Conservation (phyloP, 2,888 invertebrate genomes). For the Stenichneumon culpator region DNA sequence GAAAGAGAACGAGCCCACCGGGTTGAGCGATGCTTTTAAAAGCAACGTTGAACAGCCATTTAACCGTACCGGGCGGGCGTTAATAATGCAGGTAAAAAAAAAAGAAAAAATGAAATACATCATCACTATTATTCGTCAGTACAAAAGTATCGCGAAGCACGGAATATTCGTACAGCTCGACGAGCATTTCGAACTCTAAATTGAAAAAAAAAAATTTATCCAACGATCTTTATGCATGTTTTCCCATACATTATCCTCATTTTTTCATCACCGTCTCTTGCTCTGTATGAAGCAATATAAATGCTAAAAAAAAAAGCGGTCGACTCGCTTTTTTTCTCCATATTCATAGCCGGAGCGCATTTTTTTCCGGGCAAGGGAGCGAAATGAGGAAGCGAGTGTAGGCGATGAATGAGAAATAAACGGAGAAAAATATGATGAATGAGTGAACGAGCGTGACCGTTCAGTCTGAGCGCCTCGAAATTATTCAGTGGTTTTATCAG, state of each 20-base stretch:
- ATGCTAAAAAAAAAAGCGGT: constrained; percentile 1
- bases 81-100: constrained; percentile 6
- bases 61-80: neutral
- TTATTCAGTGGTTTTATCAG: constrained; percentile 46
- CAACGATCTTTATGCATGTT: constrained; percentile 5
- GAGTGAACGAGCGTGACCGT: constrained; percentile 4
- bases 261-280: neutral
- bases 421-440: constrained; percentile 44
- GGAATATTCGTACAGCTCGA: neutral
- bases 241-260: neutral
- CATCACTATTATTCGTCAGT: neutral
- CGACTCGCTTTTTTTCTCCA: neutral
- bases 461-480: neutral
- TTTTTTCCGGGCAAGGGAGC: neutral
- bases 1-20: constrained; percentile 15
- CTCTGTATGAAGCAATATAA: neutral
- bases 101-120: neutral
- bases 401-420: constrained; percentile 42
- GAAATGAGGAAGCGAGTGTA: constrained; percentile 1
- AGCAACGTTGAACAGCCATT: constrained; percentile 12
- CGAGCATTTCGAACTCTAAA: neutral
- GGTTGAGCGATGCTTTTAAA: neutral
- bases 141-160: neutral
- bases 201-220: constrained; percentile 30
- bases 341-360: constrained; percentile 13